Conservation (phyloP, 2,888 invertebrate genomes). For the Steinernema scapterisci region DNA sequence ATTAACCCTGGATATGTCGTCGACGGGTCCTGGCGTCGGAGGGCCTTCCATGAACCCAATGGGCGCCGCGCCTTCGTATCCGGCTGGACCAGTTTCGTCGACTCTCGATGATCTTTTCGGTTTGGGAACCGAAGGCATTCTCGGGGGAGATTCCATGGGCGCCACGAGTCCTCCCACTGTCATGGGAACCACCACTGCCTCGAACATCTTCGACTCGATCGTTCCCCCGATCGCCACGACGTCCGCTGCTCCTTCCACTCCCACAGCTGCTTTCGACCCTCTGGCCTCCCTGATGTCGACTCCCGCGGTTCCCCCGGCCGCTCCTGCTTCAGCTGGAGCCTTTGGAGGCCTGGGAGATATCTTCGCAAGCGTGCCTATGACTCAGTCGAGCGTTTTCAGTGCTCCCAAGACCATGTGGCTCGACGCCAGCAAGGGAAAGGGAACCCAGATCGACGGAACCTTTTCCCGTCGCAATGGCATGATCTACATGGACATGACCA, state of each 20-base stretch:
- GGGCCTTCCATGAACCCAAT: constrained; percentile 35
- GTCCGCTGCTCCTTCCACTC: neutral
- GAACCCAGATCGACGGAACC: constrained; percentile 92
- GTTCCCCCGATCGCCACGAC: neutral
- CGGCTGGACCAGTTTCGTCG: neutral
- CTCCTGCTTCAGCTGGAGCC: neutral
- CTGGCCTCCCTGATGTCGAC: neutral
- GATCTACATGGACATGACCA: constrained; percentile 91
- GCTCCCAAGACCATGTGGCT: constrained; percentile 46
- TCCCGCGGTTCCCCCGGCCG: neutral
- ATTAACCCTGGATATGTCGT: constrained; percentile 90
- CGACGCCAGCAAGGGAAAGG: constrained; percentile 69
- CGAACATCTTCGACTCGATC: constrained; percentile 8
- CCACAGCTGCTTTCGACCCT: neutral
- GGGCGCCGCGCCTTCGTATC: neutral
- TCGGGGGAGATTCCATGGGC: neutral
- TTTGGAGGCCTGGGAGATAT: constrained; percentile 12
- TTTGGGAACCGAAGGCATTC: constrained; percentile 11
- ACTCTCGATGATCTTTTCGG: neutral
- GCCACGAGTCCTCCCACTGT: constrained; percentile 15
- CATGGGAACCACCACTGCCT: neutral
- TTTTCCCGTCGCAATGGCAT: constrained; percentile 82
- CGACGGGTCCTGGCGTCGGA: constrained; percentile 58
- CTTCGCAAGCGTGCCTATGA: neutral
- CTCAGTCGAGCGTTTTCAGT: neutral